These are phyloP conservation scores for Himalopsyche kuldschensis DNA, from an alignment of 2,888 invertebrate species.

Conservation along the genomic window DNA sequence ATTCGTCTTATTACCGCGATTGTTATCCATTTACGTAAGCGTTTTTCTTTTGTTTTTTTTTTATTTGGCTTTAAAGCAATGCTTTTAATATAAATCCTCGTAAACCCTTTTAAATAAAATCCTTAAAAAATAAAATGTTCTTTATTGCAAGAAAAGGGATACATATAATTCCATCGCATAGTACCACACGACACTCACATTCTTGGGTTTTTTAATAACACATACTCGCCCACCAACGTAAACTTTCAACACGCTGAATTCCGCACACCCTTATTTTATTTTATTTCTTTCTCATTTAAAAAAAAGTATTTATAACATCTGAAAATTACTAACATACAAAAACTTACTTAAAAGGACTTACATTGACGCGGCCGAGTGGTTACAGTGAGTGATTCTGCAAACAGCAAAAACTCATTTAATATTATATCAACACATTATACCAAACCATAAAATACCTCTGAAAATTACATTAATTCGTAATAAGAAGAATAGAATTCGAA, in stretches of 20 bases:
- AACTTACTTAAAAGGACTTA: too few relatives aligned
- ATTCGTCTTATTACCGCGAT: not conserved
- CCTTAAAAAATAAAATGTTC: not conserved
- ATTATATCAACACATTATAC: too few relatives aligned
- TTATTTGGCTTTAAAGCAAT: not conserved
- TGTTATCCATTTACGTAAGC: not conserved
- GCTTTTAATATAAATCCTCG: not conserved
- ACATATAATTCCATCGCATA: not conserved
- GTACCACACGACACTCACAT: conserved; percentile 1
- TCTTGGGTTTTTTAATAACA: conserved; percentile 1
- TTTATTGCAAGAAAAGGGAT: not conserved
- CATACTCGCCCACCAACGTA: not conserved
- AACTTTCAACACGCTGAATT: not conserved
- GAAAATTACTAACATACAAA: too few relatives aligned
- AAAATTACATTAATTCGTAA: too few relatives aligned
- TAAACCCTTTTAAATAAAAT: conserved; percentile 1
- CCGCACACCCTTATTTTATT: not conserved
- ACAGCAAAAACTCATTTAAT: too few relatives aligned
- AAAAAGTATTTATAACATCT: too few relatives aligned
- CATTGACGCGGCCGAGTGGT: too few relatives aligned
- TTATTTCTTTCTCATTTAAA: too few relatives aligned
- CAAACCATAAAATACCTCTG: too few relatives aligned
- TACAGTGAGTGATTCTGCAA: too few relatives aligned
- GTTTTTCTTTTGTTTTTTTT: not conserved
- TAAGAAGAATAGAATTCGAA: too few relatives aligned